These are phyloP conservation scores for Pangasius larnaudii DNA, from an alignment of 2,797 vertebrate species.

Conservation along the genomic window DNA sequence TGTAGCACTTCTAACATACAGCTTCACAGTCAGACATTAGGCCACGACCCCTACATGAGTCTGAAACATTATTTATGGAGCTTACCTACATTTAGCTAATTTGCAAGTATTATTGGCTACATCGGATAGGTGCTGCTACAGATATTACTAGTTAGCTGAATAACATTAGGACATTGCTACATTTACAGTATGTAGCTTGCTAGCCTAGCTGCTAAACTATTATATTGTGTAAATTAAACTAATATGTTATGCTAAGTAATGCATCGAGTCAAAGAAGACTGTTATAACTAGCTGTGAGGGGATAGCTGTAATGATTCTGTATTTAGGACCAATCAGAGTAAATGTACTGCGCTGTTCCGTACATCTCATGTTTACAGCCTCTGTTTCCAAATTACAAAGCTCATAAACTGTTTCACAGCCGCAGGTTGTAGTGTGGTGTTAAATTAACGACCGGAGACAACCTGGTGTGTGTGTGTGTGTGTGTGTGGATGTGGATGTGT, in stretches of 20 bases:
- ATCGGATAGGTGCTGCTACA: background rate
- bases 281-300: conserved; percentile 27
- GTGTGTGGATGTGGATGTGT: conserved; percentile 1
- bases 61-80: background rate
- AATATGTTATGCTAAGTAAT: background rate
- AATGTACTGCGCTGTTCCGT: conserved; percentile 49
- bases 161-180: background rate
- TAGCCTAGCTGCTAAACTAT: background rate
- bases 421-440: conserved; percentile 33
- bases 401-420: conserved; percentile 55
- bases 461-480: conserved; percentile 19
- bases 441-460: conserved; percentile 46
- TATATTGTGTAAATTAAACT: background rate
- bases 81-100: background rate
- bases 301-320: conserved; percentile 40
- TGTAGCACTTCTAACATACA: background rate
- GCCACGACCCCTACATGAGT: background rate
- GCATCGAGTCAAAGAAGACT: background rate
- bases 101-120: background rate
- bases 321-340: conserved; percentile 47
- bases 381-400: conserved; percentile 57
- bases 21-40: background rate
- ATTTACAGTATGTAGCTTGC: background rate
- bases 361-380: conserved; percentile 48
- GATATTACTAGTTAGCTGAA: background rate